Evolutionary conservation across 1,140 invertebrate species (phyloP).

Genomic region (Patella vulgata): DNA sequence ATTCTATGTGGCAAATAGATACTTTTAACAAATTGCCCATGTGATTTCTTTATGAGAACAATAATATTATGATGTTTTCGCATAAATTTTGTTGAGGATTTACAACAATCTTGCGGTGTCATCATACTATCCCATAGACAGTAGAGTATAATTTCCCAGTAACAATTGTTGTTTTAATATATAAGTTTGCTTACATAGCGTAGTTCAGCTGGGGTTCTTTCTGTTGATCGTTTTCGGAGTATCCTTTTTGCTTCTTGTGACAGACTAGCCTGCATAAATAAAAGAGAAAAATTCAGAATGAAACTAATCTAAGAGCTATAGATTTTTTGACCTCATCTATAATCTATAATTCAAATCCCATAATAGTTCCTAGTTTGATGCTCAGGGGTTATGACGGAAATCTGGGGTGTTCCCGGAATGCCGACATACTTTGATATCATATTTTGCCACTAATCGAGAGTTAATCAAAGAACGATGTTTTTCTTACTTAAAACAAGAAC

Average conservation of each 20-base stretch:
- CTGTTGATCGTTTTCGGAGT: slow-evolving; percentile 23
- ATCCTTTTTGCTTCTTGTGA: slow-evolving; percentile 36
- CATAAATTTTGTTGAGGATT: no score
- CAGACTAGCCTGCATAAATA: slow-evolving; percentile 29
- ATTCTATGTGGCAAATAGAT: no score
- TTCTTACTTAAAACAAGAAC: no score
- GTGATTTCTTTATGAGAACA: no score
- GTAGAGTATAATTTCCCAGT: no score
- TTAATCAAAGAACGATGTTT: no score
- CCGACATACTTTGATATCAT: not conserved
- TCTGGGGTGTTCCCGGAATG: not conserved
- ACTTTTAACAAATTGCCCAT: no score
- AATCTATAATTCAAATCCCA: not conserved
- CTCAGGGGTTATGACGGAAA: slow-evolving; percentile 16
- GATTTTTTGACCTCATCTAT: not conserved
- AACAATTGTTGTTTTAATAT: no score
- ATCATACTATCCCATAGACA: no score
- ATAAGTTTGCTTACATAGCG: slow-evolving; percentile 40
- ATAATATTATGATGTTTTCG: no score
- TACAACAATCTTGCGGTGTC: no score
- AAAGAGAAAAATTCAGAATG: not conserved
- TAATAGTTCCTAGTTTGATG: not conserved
- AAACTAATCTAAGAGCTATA: not conserved
- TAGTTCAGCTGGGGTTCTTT: slow-evolving; percentile 42
- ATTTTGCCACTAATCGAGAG: no score